Evolutionary conservation across 2,888 invertebrate genomes (phyloP).

Genomic region (Mylabris sibirica): DNA sequence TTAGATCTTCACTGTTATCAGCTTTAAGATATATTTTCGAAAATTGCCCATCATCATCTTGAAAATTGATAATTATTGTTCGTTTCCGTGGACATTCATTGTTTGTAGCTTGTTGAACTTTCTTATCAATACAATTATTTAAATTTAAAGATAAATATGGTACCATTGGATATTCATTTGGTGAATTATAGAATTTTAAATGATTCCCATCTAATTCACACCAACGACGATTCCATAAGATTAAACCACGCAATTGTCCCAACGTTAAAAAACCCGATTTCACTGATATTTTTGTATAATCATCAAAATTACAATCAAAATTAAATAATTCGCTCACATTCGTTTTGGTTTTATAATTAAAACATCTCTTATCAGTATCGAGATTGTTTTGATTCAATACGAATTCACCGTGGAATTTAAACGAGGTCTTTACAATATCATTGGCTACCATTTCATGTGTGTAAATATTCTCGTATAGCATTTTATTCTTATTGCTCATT

Average conservation of each 20-base stretch:
- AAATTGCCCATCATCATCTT: slow-evolving; percentile 8
- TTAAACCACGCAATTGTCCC: slow-evolving; percentile 55
- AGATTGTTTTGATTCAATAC: slow-evolving; percentile 35
- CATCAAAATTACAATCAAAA: slow-evolving; percentile 30
- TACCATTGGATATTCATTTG: slow-evolving; percentile 56
- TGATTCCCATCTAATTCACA: slow-evolving; percentile 62
- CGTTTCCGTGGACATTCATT: slow-evolving; percentile 10
- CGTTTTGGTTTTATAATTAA: background rate
- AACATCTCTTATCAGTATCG: slow-evolving; percentile 6
- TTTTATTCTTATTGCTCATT: slow-evolving; percentile 14
- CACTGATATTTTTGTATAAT: slow-evolving; percentile 34
- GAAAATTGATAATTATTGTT: slow-evolving; percentile 8
- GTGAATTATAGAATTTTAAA: slow-evolving; percentile 64
- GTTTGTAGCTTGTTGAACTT: slow-evolving; percentile 45
- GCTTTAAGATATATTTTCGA: slow-evolving; percentile 59
- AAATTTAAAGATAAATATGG: slow-evolving; percentile 60
- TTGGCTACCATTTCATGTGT: slow-evolving; percentile 41
- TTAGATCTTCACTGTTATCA: slow-evolving; percentile 61
- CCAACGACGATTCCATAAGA: slow-evolving; percentile 66
- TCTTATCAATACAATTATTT: slow-evolving; percentile 51
- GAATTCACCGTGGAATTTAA: slow-evolving; percentile 37
- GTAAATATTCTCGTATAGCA: slow-evolving; percentile 45
- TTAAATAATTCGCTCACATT: background rate
- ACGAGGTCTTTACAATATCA: slow-evolving; percentile 40
- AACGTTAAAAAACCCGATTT: slow-evolving; percentile 64